Evolutionary conservation across 2,888 invertebrate genomes (phyloP).

Genomic region (Boloria euphrosyne): DNA sequence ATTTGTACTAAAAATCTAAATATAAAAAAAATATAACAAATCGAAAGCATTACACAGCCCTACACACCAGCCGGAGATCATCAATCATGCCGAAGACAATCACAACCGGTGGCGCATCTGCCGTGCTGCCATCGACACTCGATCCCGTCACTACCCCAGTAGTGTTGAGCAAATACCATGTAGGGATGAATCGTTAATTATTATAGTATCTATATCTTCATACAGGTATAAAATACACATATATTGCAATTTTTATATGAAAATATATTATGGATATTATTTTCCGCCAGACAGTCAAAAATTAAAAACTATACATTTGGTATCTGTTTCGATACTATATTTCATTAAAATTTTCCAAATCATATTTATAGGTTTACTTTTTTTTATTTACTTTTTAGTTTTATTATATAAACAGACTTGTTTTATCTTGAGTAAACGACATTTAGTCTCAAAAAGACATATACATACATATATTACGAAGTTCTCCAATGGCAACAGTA

Average conservation of each 20-base stretch:
- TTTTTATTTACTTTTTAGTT: no score
- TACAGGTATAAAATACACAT: background rate
- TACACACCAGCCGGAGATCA: conserved; percentile 71
- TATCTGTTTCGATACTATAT: no score
- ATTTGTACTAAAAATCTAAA: conserved; percentile 7
- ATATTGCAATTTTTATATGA: no score
- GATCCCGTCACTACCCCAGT: conserved; percentile 38
- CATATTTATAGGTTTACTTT: no score
- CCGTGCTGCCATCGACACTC: conserved; percentile 47
- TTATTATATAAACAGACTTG: no score
- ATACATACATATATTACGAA: no score
- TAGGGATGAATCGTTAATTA: conserved; percentile 33
- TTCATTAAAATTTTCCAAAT: no score
- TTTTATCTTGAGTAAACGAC: no score
- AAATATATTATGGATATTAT: no score
- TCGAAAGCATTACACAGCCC: conserved; percentile 54
- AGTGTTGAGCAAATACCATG: conserved; percentile 35
- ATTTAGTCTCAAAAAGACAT: no score
- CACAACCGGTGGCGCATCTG: conserved; percentile 82
- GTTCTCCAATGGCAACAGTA: background rate
- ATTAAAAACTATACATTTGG: no score
- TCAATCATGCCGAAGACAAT: conserved; percentile 82
- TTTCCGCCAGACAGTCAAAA: no score
- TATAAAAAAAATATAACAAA: conserved; percentile 6
- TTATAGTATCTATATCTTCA: conserved; percentile 25